phyloP scores from a whole-genome alignment of 2,888 invertebrate species.

The Hermaeophaga mercurialis region DNA sequence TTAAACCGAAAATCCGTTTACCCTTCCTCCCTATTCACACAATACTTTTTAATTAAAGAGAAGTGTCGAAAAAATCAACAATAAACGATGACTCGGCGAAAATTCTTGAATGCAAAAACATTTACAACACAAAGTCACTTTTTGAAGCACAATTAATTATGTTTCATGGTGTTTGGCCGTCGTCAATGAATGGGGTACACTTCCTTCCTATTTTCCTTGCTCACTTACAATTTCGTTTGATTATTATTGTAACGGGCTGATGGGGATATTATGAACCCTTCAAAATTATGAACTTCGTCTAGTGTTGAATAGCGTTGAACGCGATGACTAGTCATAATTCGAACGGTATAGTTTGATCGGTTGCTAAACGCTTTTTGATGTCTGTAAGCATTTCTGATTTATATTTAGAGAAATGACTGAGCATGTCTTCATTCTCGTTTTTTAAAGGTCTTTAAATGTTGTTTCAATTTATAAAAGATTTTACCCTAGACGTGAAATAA shows the following conservation, averaged over 20 bases:
- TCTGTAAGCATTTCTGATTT: constrained; percentile 14
- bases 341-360: constrained; percentile 30
- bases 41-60: constrained; percentile 35
- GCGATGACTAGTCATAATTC: constrained; percentile 40
- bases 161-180: constrained; percentile 58
- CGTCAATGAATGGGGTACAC: constrained; percentile 49
- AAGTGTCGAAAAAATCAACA: constrained; percentile 39
- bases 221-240: constrained; percentile 44
- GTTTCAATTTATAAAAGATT: too few relatives aligned
- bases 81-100: constrained; percentile 35
- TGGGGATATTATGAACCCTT: constrained; percentile 51
- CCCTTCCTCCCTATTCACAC: constrained; percentile 28
- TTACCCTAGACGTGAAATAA: too few relatives aligned
- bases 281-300: constrained; percentile 47
- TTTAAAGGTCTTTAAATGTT: too few relatives aligned
- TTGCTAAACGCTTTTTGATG: constrained; percentile 36
- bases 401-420: constrained; percentile 8
- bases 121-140: constrained; percentile 48
- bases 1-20: constrained; percentile 29
- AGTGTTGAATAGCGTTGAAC: constrained; percentile 33
- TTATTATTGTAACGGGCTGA: constrained; percentile 38
- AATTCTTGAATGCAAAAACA: constrained; percentile 36
- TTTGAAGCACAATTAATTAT: constrained; percentile 58
- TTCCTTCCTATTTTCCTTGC: constrained; percentile 47
- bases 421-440: too few relatives aligned